phyloP scores from a whole-genome alignment of 2,113 vertebrate genomes.

The Enhydra lutris region DNA sequence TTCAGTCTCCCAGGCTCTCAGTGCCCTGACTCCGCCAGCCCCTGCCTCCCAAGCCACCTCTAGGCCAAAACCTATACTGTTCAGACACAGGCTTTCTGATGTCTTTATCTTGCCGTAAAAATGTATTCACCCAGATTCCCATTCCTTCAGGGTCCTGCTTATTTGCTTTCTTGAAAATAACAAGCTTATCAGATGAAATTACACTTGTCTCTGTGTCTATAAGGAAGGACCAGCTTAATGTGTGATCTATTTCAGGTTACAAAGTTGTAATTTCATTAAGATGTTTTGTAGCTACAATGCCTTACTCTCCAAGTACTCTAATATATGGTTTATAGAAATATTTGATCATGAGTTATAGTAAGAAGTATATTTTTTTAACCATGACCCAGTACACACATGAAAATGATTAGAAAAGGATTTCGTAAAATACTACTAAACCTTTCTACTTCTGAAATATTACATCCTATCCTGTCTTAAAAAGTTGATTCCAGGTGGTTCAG shows the following conservation, averaged over 20 bases:
- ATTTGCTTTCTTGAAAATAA: not conserved
- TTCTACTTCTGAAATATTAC: not conserved
- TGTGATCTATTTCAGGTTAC: not conserved
- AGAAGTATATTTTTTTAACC: not conserved
- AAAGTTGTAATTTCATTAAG: not conserved
- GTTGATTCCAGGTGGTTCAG: not conserved
- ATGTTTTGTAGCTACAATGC: not conserved
- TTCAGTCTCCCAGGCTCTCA: not conserved
- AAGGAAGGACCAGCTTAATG: not conserved
- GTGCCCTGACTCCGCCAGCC: accelerated
- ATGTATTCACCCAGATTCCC: not conserved
- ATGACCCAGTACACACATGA: not conserved
- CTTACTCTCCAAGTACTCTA: not conserved
- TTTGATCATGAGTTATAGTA: not conserved
- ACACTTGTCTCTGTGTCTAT: not conserved
- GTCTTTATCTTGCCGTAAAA: not conserved
- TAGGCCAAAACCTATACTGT: no score
- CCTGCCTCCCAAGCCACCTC: not conserved
- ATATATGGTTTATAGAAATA: not conserved
- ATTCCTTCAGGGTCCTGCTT: not conserved
- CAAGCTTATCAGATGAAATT: not conserved
- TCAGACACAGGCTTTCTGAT: not conserved
- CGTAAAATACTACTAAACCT: not conserved
- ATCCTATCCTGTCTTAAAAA: not conserved
- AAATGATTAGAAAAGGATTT: not conserved